phyloP scores from a whole-genome alignment of 2,888 invertebrate species.

The Drosophila fungiperda region DNA sequence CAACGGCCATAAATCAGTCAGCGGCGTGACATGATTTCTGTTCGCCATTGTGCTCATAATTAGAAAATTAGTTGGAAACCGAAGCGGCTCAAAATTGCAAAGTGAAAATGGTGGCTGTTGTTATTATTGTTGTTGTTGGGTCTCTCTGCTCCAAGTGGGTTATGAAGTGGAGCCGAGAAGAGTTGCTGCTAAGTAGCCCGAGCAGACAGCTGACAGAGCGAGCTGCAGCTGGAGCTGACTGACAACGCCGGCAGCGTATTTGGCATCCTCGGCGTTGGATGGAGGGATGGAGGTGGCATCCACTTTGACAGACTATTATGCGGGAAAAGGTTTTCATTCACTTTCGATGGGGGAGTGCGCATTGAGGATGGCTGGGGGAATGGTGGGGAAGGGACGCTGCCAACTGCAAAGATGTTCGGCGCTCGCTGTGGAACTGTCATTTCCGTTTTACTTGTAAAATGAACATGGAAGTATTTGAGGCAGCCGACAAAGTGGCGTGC shows the following conservation, averaged over 20 bases:
- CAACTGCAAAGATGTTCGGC: conserved; percentile 66
- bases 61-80: conserved; percentile 81
- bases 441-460: conserved; percentile 83
- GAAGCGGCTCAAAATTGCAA: conserved; percentile 42
- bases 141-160: conserved; percentile 29
- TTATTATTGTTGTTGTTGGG: not conserved
- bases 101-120: conserved; percentile 9
- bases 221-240: conserved; percentile 40
- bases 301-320: conserved; percentile 83
- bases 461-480: conserved; percentile 80
- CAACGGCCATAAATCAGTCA: conserved; percentile 85
- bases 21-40: conserved; percentile 83
- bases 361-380: conserved; percentile 14
- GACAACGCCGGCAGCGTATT: conserved; percentile 29
- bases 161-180: conserved; percentile 19
- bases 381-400: conserved; percentile 20
- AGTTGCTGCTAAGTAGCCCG: conserved; percentile 51
- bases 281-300: conserved; percentile 36
- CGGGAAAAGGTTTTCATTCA: conserved; percentile 84
- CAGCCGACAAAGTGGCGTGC: conserved; percentile 76
- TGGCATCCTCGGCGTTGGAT: too few relatives aligned
- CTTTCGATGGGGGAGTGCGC: conserved; percentile 55
- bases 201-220: conserved; percentile 27
- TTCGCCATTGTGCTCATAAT: conserved; percentile 82
- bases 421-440: conserved; percentile 83